Evolutionary conservation across 2,113 vertebrate species (phyloP), one percentile per base, ranked within the genome.

Genomic region (Pandion haliaetus): DNA sequence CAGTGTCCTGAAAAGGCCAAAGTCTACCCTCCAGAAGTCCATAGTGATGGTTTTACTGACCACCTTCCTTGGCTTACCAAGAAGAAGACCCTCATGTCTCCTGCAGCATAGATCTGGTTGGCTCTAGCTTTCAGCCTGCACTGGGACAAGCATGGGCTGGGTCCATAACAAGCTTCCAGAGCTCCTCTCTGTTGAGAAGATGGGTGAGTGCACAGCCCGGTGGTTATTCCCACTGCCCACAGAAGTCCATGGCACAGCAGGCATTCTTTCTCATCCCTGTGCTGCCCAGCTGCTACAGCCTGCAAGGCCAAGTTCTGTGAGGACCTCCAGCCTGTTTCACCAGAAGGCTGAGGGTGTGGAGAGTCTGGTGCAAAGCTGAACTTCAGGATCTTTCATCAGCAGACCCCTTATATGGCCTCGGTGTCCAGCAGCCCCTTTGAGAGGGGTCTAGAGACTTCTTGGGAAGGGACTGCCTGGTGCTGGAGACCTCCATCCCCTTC

Each of bases 91-190:
- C 62, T 47, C 10, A 5, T 3, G 4, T 58, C 47, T 67, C 55
- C 72, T 0, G 0, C 7, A 2, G 25, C 20, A 45, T 42, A 45
- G 62, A 38, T 55, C 28, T 69, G 38, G 15, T 19, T 77, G 23
- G n/a, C 29, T 91, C 20, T 52, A 17, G 15, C 85, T 81, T 81
- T 73, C 81, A 81, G 40, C n/a, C 44, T 14, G 8, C 29, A 8
- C 4, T 3, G 3, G 23, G 6, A 57, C 34, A 32, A 74, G 57
- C 4, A 10, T 3, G 24, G 36, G 8, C 28, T 3, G 1, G 17
- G 40, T 40, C 57, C 52, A 61, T 2, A 70, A 61, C 50, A 66
- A 82, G 74, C 8, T 74, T 26, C 34, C 34, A 49, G 61, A 44
- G 26, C 12, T 74, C 21, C n/a, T 54, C 21, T 93, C 44, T 4